Evolutionary conservation across 2,797 vertebrate genomes (phyloP).

Genomic region (Jordanella pulchra): DNA sequence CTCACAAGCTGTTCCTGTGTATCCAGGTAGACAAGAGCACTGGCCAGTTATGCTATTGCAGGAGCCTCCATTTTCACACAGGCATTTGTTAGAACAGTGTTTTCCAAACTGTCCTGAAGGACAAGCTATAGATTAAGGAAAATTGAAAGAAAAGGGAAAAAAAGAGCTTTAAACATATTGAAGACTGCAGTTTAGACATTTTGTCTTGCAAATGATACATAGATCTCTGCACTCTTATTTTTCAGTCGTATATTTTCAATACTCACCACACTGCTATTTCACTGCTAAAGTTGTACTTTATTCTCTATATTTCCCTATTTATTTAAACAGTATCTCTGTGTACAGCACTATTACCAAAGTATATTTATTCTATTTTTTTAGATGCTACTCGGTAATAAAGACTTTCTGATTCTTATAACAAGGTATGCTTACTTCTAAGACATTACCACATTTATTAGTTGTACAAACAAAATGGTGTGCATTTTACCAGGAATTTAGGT

Average conservation of each 20-base stretch:
- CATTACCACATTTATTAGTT: neutral
- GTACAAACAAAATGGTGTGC: neutral
- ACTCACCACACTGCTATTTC: too few species aligned
- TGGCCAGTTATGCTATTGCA: slow-evolving; percentile 59
- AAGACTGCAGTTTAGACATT: neutral
- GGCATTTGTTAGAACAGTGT: slow-evolving; percentile 62
- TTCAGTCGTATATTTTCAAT: too few species aligned
- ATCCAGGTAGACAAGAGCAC: slow-evolving; percentile 62
- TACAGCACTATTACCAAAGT: too few species aligned
- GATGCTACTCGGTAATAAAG: too few species aligned
- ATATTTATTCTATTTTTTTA: too few species aligned
- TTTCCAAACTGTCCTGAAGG: slow-evolving; percentile 58
- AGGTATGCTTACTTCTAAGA: neutral
- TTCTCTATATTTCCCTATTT: too few species aligned
- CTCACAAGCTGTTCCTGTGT: slow-evolving; percentile 69
- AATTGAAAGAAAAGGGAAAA: neutral
- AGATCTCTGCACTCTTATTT: too few species aligned
- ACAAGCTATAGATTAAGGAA: slow-evolving; percentile 56
- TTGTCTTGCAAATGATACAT: neutral
- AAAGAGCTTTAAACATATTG: neutral
- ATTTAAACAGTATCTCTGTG: too few species aligned
- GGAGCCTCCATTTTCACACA: slow-evolving; percentile 63
- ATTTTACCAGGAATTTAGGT: neutral
- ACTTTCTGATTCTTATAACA: too few species aligned
- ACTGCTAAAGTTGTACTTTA: too few species aligned